Evolutionary conservation across 2,113 vertebrate species (phyloP), one percentile per base, ranked within the genome.

Genomic region (Lycaon pictus): DNA sequence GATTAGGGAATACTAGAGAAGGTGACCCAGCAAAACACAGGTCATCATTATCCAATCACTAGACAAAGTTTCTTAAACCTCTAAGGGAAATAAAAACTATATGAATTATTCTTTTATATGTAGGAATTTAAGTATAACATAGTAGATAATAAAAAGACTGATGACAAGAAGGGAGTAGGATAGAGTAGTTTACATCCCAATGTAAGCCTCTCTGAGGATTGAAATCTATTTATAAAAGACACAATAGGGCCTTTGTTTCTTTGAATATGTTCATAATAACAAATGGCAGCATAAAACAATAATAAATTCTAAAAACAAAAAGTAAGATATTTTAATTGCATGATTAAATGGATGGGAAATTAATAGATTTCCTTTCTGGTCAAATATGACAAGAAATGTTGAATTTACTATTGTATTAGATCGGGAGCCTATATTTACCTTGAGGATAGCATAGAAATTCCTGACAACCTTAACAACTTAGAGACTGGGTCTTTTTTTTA

Each of bases 231-330:
- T 63, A 19, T 32, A 63, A 96, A 92, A 53, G 3, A 69, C 7
- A 25, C 25, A 81, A 94, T 20, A 43, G 12, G 3, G 65, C 19
- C 74, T 7, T 13, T 76, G 6, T 35, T 93, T 94, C 55, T 10
- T 69, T 7, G 25, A 93, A 62, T 27, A 60, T 8, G 6, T 90
- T 63, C 43, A 37, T 9, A 74, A 32, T 81, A 67, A 85, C 32
- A 96, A 90, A 89, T 79, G 12, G 60, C 4, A 96, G 17, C 19
- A 96, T 35, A 65, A 74, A 20, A 53, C 67, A 65, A 89, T 6
- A 92, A 63, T 29, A 88, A 53, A 96, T 74, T 72, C 58, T 90
- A 74, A 56, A 93, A 88, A 32, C 2, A 55, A 89, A 88, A 92
- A 81, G 48, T n/a, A 53, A 72, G 43, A 22, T 82, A 55, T 56